Conservation (phyloP, 2,797 vertebrate species). For the Catharus ustulatus region DNA sequence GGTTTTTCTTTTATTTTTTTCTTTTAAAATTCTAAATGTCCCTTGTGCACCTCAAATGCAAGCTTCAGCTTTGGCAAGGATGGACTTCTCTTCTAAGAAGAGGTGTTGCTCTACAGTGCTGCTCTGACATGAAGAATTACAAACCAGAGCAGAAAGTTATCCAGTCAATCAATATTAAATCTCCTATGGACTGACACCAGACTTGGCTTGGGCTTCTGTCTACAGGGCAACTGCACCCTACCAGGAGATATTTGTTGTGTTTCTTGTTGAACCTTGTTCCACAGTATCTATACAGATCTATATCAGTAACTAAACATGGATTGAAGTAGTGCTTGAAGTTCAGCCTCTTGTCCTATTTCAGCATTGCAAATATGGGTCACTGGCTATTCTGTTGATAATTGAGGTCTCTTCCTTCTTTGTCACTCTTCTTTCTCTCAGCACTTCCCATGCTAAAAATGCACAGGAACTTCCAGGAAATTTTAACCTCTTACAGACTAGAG, state of each 20-base stretch:
- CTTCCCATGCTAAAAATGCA: background rate
- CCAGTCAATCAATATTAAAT: background rate
- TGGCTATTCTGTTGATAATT: background rate
- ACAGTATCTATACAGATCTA: background rate
- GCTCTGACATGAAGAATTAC: background rate
- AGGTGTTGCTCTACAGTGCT: background rate
- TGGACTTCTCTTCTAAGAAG: background rate
- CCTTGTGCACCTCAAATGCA: background rate
- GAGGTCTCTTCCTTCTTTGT: background rate
- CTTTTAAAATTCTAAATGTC: background rate
- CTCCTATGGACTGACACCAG: background rate
- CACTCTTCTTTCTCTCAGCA: background rate
- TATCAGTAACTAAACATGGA: background rate
- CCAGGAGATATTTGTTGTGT: background rate
- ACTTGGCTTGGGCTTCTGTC: background rate
- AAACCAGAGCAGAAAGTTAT: background rate
- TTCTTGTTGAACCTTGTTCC: background rate
- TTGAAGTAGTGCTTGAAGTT: background rate
- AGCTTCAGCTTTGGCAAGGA: background rate
- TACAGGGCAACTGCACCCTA: background rate
- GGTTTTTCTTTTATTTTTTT: background rate
- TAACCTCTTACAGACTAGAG: background rate
- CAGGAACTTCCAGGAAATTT: background rate
- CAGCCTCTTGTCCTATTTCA: background rate
- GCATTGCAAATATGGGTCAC: rapidly evolving